Conservation (phyloP, 2,113 vertebrate species). For the Lycaon pictus region DNA sequence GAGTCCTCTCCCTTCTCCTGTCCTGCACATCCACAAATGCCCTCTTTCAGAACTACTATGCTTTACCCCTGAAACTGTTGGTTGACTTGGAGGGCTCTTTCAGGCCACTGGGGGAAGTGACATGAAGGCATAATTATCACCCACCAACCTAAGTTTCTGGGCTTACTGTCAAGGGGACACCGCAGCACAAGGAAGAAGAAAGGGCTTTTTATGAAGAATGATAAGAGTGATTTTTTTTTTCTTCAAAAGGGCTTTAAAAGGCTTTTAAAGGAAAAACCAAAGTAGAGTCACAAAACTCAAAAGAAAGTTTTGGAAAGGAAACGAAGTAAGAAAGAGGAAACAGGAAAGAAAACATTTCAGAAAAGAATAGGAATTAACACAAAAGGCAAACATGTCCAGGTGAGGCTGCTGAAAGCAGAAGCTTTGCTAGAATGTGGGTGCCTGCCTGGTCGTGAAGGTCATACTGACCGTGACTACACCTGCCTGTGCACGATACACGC, state of each 20-base stretch:
- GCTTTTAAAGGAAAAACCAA: background rate
- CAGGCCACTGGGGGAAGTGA: background rate
- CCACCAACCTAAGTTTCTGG: background rate
- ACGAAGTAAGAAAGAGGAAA: background rate
- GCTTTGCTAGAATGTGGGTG: background rate
- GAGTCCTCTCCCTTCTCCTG: background rate
- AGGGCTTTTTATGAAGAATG: background rate
- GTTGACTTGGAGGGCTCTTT: background rate
- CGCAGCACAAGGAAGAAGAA: background rate
- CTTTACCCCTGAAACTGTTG: background rate
- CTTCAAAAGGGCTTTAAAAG: background rate
- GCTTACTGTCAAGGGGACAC: background rate
- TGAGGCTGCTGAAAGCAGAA: background rate
- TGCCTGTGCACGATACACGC: background rate
- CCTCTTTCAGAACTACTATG: background rate
- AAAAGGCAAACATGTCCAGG: constrained; percentile 10
- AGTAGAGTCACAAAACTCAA: background rate
- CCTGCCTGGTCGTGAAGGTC: background rate
- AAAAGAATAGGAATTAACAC: constrained; percentile 42
- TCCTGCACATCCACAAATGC: background rate
- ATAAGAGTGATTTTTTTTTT: background rate
- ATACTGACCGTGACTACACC: fast-evolving
- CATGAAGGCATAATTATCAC: background rate
- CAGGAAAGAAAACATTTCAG: constrained; percentile 33
- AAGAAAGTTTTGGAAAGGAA: constrained; percentile 15